phyloP scores from a whole-genome alignment of 2,888 invertebrate genomes.

The Aphodius granarius region DNA sequence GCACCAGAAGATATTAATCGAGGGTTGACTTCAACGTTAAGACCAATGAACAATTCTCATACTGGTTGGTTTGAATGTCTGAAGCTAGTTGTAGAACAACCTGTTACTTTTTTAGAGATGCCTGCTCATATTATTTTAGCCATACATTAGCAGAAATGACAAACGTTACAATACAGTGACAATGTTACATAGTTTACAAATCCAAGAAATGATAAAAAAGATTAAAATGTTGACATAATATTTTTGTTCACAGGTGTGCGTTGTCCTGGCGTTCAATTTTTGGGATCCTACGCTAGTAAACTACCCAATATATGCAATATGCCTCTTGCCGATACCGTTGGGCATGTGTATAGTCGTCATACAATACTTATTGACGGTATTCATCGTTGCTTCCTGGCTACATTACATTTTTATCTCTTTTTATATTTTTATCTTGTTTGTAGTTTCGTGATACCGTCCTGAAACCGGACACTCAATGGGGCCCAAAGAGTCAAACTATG shows the following conservation, averaged over 20 bases:
- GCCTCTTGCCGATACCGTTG: conserved; percentile 2
- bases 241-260: not conserved
- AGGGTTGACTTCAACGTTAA: too few relatives aligned
- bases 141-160: too few relatives aligned
- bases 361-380: conserved; percentile 9
- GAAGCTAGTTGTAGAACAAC: too few relatives aligned
- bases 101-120: too few relatives aligned
- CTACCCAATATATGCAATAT: not conserved
- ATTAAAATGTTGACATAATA: not conserved
- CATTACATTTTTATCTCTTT: not conserved
- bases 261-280: not conserved
- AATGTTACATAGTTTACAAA: not conserved
- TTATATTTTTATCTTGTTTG: not conserved
- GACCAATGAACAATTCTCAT: too few relatives aligned
- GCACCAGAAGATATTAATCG: too few relatives aligned
- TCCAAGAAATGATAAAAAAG: too few relatives aligned
- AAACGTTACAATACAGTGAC: not conserved
- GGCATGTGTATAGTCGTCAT: conserved; percentile 3
- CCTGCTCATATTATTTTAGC: too few relatives aligned
- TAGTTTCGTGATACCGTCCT: conserved; percentile 8
- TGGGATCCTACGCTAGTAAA: not conserved
- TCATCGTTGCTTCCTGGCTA: not conserved
- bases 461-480: conserved; percentile 14
- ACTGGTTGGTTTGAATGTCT: too few relatives aligned
- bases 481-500: not conserved